Conservation (phyloP, 2,797 vertebrate genomes). For the Adrianichthys oophorus region DNA sequence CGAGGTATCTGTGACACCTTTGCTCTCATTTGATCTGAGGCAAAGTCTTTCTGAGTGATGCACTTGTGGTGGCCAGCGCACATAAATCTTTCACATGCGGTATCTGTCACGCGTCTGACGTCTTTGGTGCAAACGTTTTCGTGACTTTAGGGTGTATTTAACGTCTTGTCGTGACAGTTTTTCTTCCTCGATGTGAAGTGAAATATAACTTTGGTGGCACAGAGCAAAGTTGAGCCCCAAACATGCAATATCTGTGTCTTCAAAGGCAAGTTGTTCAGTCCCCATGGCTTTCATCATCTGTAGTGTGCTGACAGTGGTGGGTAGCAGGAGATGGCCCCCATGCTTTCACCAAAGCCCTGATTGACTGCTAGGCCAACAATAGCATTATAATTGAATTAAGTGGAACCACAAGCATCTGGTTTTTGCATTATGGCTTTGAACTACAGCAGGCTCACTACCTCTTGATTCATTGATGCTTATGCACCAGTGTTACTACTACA, state of each 20-base stretch:
- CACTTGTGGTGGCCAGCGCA: slow-evolving; percentile 4
- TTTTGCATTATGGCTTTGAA: slow-evolving; percentile 62
- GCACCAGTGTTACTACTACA: slow-evolving; percentile 52
- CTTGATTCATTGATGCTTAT: slow-evolving; percentile 64
- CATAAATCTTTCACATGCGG: slow-evolving; percentile 49
- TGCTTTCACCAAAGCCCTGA: slow-evolving; percentile 42
- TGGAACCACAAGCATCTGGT: slow-evolving; percentile 69
- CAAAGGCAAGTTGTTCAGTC: slow-evolving; percentile 1
- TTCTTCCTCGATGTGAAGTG: slow-evolving; percentile 2
- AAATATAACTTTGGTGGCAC: slow-evolving; percentile 5
- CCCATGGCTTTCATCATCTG: slow-evolving; percentile 15
- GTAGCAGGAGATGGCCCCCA: slow-evolving; percentile 42
- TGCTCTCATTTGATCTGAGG: slow-evolving; percentile 48
- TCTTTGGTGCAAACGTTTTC: slow-evolving; percentile 18
- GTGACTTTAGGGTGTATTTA: slow-evolving; percentile 36
- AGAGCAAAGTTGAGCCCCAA: background rate
- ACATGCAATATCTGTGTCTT: slow-evolving; percentile 3
- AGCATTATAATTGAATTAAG: slow-evolving; percentile 71
- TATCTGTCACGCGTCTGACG: slow-evolving; percentile 6
- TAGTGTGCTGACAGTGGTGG: slow-evolving; percentile 26
- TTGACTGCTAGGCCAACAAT: slow-evolving; percentile 54
- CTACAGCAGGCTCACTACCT: slow-evolving; percentile 37
- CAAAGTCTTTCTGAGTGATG: slow-evolving; percentile 51
- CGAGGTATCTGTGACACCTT: slow-evolving; percentile 52
- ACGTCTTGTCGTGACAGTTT: slow-evolving; percentile 12